Percentiles rank a stretch among this genome's conserved stretches.
Conservation (phyloP, 2,888 invertebrate species). For the Tipula vernalis region DNA sequence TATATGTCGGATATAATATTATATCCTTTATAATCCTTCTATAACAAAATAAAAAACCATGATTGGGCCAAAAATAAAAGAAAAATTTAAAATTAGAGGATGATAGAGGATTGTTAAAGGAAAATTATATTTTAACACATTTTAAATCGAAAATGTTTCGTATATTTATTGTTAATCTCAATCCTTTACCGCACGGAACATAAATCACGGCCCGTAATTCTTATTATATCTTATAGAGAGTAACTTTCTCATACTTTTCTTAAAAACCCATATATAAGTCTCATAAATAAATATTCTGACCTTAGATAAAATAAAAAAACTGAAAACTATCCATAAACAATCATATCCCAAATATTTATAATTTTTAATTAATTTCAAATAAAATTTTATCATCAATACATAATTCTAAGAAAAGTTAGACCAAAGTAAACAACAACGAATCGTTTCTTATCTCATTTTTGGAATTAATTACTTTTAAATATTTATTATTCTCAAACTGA, state of each 20-base stretch:
- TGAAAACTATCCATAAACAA: neutral
- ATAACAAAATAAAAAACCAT: neutral
- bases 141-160: neutral
- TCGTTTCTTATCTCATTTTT: neutral
- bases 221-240: neutral
- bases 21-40: neutral
- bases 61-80: neutral
- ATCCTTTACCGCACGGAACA: neutral
- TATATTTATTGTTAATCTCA: neutral
- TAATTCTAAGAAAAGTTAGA: neutral
- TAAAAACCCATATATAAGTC: neutral
- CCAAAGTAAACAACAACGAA: neutral
- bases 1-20: neutral
- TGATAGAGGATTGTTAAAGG: neutral
- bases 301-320: neutral
- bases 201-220: neutral
- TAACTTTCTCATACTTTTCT: neutral
- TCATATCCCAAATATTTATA: conserved; percentile 4
- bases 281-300: conserved; percentile 1
- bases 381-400: conserved; percentile 4
- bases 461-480: neutral
- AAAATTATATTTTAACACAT: neutral
- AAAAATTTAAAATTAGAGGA: neutral
- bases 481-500: conserved; percentile 4
- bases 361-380: conserved; percentile 4